Evolutionary conservation across 2,888 invertebrate species (phyloP), one percentile per base, ranked within the genome.

Genomic region (Brenthis ino): DNA sequence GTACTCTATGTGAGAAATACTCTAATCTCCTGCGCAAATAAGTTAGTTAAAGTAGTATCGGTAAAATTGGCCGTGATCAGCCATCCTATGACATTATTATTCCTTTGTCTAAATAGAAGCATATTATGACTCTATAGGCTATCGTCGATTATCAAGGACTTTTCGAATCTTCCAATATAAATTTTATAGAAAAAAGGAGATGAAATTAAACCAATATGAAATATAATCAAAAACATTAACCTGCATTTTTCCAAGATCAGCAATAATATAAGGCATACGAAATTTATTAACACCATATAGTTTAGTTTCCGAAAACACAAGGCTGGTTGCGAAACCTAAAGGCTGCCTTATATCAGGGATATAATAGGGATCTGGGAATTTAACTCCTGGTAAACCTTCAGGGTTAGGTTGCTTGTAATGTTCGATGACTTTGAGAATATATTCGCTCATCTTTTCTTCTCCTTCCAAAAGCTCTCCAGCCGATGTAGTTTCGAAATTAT

Each of bases 341-440:
- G 95, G 94, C 77, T 96, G 95, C 67, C 94, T 95, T 88, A 96
- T 95, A 75, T 96, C 95, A 0, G 97, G 97, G 33, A 97, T 95
- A 0, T 94, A 88, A 90, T 97, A 95, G 0, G 98, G 98, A 81
- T 98, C 97, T 0, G 96, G 96, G 64, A 98, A 94, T 1, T 95
- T 94, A 0, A 95, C 95, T 0, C 96, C 96, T 0, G 97, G 97
- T n/a, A 97, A 82, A 6, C 97, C 97, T 6, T 96, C 90, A 0
- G 97, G 97, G 84, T 97, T 96, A 16, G 95, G 93, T 79, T 97
- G 95, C 84, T 97, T 96, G 85, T 96, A 97, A 82, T 97, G 97
- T 68, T 96, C 95, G 53, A 98, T 80, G 11, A 97, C 90, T 8
- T 93, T 91, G 58, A 95, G 89, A 57, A 97, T 94, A 80, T 95